Percentiles rank a stretch among this genome's conserved stretches.
Conservation (phyloP, 2,797 vertebrate genomes). For the Sebastes melanostomus region DNA sequence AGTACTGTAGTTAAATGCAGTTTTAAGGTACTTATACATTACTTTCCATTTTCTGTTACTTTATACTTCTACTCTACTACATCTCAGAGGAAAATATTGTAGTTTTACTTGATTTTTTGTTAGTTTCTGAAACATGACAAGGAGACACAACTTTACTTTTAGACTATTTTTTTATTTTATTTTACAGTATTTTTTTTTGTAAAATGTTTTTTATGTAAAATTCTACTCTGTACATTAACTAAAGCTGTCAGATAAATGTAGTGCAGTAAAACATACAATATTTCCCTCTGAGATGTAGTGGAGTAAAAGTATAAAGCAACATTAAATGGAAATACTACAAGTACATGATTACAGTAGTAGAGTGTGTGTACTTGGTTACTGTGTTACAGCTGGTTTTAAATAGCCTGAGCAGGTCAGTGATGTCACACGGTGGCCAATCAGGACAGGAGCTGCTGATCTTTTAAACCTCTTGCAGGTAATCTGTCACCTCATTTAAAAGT, state of each 20-base stretch:
- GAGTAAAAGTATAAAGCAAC: neutral
- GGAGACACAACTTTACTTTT: too few relatives aligned
- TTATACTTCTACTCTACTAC: neutral
- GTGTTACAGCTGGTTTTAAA: neutral
- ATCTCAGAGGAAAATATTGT: neutral
- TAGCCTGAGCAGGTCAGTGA: neutral
- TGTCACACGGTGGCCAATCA: neutral
- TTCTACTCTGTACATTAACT: too few relatives aligned
- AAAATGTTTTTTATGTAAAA: too few relatives aligned
- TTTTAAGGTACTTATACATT: neutral
- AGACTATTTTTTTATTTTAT: neutral
- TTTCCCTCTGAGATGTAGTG: neutral
- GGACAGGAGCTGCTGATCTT: constrained; percentile 39
- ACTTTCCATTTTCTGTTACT: neutral
- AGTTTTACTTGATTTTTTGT: neutral
- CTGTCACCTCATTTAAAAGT: constrained; percentile 17
- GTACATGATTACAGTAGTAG: neutral
- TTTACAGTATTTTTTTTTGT: too few relatives aligned
- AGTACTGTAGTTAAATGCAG: neutral
- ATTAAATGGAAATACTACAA: neutral
- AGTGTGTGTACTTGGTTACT: neutral
- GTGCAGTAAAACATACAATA: neutral
- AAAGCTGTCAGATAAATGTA: neutral
- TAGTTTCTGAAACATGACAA: too few relatives aligned
- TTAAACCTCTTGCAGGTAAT: constrained; percentile 59